phyloP scores from a whole-genome alignment of 2,888 invertebrate genomes.

The Terebella lapidaria region DNA sequence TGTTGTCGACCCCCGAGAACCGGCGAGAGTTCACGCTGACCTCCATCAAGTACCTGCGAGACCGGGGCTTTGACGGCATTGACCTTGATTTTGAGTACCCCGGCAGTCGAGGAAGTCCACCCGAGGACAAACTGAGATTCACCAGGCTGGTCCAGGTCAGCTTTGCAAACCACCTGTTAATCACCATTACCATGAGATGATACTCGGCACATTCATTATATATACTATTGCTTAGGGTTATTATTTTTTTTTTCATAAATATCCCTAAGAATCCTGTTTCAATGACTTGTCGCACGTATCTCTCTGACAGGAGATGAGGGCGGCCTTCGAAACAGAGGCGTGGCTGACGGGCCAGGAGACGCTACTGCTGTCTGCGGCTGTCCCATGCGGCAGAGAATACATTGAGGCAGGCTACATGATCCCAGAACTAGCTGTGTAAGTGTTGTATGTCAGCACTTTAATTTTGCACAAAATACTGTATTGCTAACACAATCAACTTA shows the following conservation, averaged over 20 bases:
- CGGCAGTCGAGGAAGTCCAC: not conserved
- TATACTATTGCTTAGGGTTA: too few species aligned
- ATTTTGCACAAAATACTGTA: too few species aligned
- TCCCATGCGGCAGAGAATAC: not conserved
- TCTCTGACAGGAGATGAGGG: slow-evolving; percentile 23
- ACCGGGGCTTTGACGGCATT: not conserved
- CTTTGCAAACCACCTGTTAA: too few species aligned
- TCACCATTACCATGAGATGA: too few species aligned
- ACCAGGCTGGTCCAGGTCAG: not conserved
- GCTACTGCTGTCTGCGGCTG: not conserved
- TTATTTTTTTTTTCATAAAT: too few species aligned
- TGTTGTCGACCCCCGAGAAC: not conserved
- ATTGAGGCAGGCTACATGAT: not conserved
- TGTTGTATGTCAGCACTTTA: too few species aligned
- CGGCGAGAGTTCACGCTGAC: not conserved
- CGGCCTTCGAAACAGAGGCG: not conserved
- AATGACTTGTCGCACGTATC: too few species aligned
- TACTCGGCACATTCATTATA: too few species aligned
- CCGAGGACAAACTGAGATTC: not conserved
- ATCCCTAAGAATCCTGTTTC: too few species aligned
- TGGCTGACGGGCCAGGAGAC: not conserved
- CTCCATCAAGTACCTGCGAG: not conserved
- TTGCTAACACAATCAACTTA: too few species aligned
- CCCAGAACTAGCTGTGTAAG: not conserved
- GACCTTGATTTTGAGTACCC: too few species aligned